A percentile compares a stretch with the other conserved stretches of the same genome.
These are phyloP conservation scores for Chrysogorgia sp. DNA, from an alignment of 92 coral and sea anemone species.

Conservation along the genomic window DNA sequence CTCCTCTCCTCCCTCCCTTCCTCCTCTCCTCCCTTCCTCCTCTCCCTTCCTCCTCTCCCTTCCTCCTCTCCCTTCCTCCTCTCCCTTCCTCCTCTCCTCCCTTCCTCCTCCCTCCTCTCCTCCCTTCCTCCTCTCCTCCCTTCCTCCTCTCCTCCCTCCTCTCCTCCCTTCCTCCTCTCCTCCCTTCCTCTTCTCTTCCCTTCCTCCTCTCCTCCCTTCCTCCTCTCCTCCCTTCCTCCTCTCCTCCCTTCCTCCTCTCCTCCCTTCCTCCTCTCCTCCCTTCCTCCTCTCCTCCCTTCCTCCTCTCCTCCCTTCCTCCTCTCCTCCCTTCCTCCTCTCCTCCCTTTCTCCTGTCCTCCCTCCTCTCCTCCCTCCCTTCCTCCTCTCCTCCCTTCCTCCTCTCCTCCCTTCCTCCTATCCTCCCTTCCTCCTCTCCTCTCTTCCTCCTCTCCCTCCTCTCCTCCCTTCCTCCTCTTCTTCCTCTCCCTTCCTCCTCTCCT, in stretches of 20 bases:
- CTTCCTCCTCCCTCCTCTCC: too few species aligned
- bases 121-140: too few species aligned
- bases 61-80: too few species aligned
- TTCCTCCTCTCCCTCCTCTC: too few species aligned
- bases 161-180: neutral
- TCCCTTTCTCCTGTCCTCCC: neutral
- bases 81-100: too few species aligned
- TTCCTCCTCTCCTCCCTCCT: too few species aligned
- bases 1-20: too few species aligned
- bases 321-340: too few species aligned
- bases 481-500: neutral
- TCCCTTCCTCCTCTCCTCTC: neutral
- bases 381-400: too few species aligned
- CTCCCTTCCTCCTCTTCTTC: neutral
- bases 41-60: too few species aligned
- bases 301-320: too few species aligned
- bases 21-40: neutral
- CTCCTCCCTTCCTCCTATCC: neutral
- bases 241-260: slow-evolving; percentile 4
- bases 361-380: neutral
- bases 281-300: neutral
- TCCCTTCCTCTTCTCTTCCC: neutral
- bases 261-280: slow-evolving; percentile 4
- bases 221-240: neutral
- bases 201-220: neutral